Conservation (phyloP, 2,888 invertebrate species). For the Troides helena region DNA sequence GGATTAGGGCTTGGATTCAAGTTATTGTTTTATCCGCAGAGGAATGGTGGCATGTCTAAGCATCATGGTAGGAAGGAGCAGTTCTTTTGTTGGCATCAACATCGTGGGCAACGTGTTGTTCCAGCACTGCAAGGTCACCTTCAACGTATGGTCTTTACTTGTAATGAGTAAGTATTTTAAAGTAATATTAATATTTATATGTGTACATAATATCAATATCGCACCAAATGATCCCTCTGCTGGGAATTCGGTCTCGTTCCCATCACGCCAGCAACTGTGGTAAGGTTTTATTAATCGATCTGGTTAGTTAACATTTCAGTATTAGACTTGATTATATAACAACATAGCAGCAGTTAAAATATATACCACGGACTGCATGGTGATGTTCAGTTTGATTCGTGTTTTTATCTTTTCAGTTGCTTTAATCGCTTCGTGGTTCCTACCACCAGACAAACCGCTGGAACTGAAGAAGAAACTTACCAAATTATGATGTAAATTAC, state of each 20-base stretch:
- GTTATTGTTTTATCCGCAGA: conserved; percentile 40
- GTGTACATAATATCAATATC: no score
- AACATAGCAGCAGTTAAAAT: no score
- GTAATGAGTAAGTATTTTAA: conserved; percentile 59
- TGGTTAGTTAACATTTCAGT: no score
- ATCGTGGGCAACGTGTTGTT: conserved; percentile 67
- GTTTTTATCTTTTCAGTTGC: conserved; percentile 51
- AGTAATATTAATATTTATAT: no score
- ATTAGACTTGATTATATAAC: no score
- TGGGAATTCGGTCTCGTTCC: no score
- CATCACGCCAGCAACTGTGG: no score
- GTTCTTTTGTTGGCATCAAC: conserved; percentile 69
- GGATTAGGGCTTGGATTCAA: no score
- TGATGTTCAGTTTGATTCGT: background rate
- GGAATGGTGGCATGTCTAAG: conserved; percentile 72
- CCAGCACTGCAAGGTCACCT: conserved; percentile 60
- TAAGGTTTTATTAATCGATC: no score
- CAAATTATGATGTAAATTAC: conserved; percentile 14
- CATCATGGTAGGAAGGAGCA: conserved; percentile 69
- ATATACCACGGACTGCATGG: no score
- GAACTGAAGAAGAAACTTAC: conserved; percentile 18
- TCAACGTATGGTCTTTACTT: conserved; percentile 65
- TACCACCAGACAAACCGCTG: conserved; percentile 57
- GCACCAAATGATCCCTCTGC: no score
- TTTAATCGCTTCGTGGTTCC: conserved; percentile 60